Evolutionary conservation across 2,113 vertebrate species (phyloP).

Genomic region (Bettongia penicillata): DNA sequence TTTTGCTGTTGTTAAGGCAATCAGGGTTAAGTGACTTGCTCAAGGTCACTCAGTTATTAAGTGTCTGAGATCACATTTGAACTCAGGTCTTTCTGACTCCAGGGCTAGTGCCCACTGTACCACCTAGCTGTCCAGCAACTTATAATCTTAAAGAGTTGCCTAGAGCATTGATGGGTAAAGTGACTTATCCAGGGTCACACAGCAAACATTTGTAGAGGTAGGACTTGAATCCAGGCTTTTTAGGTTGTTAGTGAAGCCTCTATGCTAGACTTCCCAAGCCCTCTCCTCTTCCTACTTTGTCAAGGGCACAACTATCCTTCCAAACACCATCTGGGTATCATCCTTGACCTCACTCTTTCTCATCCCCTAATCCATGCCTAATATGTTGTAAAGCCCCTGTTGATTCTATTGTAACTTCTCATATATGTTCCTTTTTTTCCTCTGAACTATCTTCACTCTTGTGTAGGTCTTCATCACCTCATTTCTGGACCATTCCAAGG

Average conservation of each 20-base stretch:
- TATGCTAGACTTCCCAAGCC: slow-evolving; percentile 34
- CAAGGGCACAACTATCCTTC: not conserved
- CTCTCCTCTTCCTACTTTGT: not conserved
- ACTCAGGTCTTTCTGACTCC: too few relatives aligned
- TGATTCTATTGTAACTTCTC: not conserved
- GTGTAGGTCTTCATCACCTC: not conserved
- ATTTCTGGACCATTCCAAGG: not conserved
- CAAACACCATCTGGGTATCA: not conserved
- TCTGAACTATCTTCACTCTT: not conserved
- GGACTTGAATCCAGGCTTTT: not conserved
- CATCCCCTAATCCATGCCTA: not conserved
- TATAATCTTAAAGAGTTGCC: not conserved
- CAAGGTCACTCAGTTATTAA: too few relatives aligned
- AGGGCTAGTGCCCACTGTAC: too few relatives aligned
- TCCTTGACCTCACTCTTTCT: not conserved
- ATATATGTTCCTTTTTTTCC: not conserved
- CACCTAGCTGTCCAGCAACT: not conserved
- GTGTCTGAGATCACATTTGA: too few relatives aligned
- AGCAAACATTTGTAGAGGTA: not conserved
- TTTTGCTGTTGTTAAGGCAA: too few relatives aligned
- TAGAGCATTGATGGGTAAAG: too few relatives aligned
- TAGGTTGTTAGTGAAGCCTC: slow-evolving; percentile 47
- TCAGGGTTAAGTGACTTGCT: too few relatives aligned
- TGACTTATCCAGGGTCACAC: not conserved
- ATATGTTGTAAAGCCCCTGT: not conserved